A percentile compares a stretch with the other conserved stretches of the same genome.
Evolutionary conservation across 2,888 invertebrate genomes (phyloP).

Genomic region (Scaptomyza flava): DNA sequence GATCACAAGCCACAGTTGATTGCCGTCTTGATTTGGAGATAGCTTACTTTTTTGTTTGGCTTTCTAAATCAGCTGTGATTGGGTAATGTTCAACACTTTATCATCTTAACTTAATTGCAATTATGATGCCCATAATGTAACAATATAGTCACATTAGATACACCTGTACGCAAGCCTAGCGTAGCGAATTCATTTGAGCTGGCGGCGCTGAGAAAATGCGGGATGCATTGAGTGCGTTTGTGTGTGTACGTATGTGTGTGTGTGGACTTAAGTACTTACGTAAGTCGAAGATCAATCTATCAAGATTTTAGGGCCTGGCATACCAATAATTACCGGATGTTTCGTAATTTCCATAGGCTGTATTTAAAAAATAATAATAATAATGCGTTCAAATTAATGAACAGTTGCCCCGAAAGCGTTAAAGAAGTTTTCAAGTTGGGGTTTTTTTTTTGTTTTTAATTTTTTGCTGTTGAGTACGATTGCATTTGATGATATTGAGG

Average conservation of each 20-base stretch:
- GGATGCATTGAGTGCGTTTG: conserved; percentile 35
- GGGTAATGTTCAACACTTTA: conserved; percentile 48
- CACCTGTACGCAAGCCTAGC: conserved; percentile 51
- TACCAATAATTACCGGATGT: conserved; percentile 79
- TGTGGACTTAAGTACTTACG: conserved; percentile 34
- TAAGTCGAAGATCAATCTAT: conserved; percentile 66
- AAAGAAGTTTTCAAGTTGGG: conserved; percentile 47
- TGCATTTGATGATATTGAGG: conserved; percentile 53
- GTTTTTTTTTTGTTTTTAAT: conserved; percentile 12
- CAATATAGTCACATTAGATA: conserved; percentile 54
- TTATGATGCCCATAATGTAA: conserved; percentile 65
- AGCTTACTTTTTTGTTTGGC: conserved; percentile 27
- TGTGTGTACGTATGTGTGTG: conserved; percentile 1
- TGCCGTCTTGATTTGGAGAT: not conserved
- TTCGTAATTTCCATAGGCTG: conserved; percentile 70
- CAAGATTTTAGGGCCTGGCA: conserved; percentile 62
- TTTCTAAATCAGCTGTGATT: conserved; percentile 55
- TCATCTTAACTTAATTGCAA: conserved; percentile 57
- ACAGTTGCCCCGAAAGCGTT: conserved; percentile 45
- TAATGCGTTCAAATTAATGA: conserved; percentile 68
- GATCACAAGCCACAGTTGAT: not conserved
- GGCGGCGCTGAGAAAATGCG: conserved; percentile 64
- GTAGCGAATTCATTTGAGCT: conserved; percentile 50
- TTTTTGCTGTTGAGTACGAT: conserved; percentile 37
- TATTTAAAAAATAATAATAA: conserved; percentile 53